phyloP scores from a whole-genome alignment of 2,797 vertebrate genomes.

The Martes flavigula region DNA sequence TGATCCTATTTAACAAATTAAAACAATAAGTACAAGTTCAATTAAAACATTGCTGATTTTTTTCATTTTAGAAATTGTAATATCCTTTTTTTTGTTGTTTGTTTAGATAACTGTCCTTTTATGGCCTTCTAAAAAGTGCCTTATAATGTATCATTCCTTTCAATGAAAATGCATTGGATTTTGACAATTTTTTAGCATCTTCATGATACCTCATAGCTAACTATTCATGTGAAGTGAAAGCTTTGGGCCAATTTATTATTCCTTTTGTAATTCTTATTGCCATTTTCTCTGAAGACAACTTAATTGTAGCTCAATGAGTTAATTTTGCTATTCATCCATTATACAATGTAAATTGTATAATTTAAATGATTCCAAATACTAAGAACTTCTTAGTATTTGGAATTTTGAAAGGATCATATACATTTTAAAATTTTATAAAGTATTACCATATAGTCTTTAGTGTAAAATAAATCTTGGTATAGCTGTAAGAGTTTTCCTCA shows the following conservation, averaged over 20 bases:
- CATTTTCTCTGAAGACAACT: slow-evolving; percentile 22
- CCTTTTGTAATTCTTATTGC: not conserved
- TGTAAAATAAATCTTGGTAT: not conserved
- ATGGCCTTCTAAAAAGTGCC: not conserved
- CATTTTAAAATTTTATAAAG: not conserved
- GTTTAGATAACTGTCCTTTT: not conserved
- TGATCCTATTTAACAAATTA: not conserved
- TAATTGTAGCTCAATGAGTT: slow-evolving; percentile 31
- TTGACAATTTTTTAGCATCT: not conserved
- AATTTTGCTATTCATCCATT: not conserved
- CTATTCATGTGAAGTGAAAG: not conserved
- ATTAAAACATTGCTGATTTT: not conserved
- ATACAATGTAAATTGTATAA: not conserved
- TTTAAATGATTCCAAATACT: no score
- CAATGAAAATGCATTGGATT: not conserved
- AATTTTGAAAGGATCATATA: not conserved
- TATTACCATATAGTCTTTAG: not conserved
- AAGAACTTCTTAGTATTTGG: not conserved
- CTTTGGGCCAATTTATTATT: not conserved
- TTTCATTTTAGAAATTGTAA: not conserved
- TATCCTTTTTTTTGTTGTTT: not conserved
- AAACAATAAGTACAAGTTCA: not conserved
- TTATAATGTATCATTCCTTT: not conserved
- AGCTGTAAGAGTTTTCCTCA: not conserved
- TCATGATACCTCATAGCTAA: not conserved